Conservation (phyloP, 2,797 vertebrate species). For the Naso thynnoides region DNA sequence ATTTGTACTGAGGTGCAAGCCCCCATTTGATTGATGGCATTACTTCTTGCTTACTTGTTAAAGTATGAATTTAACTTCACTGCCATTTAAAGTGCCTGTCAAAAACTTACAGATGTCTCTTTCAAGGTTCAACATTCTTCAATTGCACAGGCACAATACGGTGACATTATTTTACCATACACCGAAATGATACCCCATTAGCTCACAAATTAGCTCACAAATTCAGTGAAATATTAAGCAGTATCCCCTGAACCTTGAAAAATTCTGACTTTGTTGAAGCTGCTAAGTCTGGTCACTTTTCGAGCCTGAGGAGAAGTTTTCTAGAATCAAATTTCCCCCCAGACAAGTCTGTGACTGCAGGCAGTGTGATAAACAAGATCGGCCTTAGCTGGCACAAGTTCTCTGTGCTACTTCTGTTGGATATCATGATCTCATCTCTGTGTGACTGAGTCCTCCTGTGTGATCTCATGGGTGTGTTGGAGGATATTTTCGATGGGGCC, state of each 20-base stretch:
- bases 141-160: too few relatives aligned
- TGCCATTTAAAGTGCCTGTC: neutral
- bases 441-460: constrained; percentile 76
- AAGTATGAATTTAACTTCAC: neutral
- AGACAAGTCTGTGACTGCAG: constrained; percentile 50
- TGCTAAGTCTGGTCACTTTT: constrained; percentile 44
- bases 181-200: neutral
- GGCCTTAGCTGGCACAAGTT: constrained; percentile 56
- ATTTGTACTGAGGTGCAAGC: neutral
- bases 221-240: neutral
- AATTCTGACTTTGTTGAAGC: constrained; percentile 34
- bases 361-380: constrained; percentile 71
- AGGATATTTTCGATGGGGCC: constrained; percentile 78
- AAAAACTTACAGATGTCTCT: neutral
- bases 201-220: constrained; percentile 13
- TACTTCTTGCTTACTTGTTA: neutral
- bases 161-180: too few relatives aligned
- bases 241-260: constrained; percentile 24
- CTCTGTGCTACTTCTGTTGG: constrained; percentile 62
- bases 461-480: constrained; percentile 78
- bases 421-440: constrained; percentile 82
- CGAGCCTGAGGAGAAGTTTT: constrained; percentile 60
- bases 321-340: constrained; percentile 62
- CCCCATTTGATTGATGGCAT: neutral
- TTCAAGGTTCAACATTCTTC: too few relatives aligned